These are phyloP conservation scores for Pemphigus obesinymphae DNA, from an alignment of 1,140 invertebrate species.

Conservation along the genomic window DNA sequence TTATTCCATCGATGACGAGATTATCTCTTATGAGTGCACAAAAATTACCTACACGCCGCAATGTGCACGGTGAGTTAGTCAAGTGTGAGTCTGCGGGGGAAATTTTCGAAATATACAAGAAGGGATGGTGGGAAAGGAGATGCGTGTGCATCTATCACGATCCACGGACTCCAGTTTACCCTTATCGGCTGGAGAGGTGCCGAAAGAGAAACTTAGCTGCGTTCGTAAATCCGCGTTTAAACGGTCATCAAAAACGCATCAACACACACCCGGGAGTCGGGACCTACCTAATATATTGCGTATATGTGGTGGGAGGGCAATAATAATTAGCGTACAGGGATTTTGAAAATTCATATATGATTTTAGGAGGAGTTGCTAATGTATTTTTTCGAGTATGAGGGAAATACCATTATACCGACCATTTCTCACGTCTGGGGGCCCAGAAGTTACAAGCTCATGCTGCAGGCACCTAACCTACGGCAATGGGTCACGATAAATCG, in stretches of 20 bases:
- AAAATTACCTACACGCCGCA: neutral
- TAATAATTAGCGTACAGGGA: neutral
- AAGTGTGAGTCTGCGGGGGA: neutral
- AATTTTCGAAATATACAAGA: neutral
- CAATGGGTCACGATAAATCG: neutral
- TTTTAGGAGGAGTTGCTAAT: neutral
- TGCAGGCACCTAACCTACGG: no score
- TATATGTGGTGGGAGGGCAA: neutral
- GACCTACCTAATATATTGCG: neutral
- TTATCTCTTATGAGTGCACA: neutral
- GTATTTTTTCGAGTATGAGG: neutral
- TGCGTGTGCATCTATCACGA: neutral
- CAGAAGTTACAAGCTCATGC: neutral
- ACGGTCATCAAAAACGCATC: conserved; percentile 10
- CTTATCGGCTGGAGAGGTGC: no score
- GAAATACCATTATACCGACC: neutral
- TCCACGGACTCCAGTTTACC: neutral
- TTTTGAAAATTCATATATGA: neutral
- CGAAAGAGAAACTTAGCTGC: neutral
- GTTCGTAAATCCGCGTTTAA: neutral
- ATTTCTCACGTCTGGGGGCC: neutral
- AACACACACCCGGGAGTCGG: neutral
- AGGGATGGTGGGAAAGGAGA: neutral
- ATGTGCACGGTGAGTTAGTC: neutral
- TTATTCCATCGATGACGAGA: neutral